These are phyloP conservation scores for Centroberyx gerrardi DNA, from an alignment of 2,797 vertebrate species.

Conservation along the genomic window DNA sequence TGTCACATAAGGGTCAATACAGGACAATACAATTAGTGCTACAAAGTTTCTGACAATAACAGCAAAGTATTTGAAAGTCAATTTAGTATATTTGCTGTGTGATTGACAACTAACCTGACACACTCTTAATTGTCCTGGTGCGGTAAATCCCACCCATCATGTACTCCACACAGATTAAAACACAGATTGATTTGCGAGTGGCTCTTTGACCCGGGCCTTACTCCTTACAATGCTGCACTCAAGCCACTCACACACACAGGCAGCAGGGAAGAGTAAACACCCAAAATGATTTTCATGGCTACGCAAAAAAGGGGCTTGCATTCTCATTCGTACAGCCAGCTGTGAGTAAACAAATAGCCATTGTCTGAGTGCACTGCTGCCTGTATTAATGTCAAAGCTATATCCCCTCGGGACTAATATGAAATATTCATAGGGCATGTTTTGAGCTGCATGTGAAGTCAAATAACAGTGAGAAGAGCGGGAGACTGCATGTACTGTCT, in stretches of 20 bases:
- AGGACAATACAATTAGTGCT: conserved; percentile 45
- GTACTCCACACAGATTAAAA: conserved; percentile 62
- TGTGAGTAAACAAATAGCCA: conserved; percentile 70
- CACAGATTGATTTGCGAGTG: conserved; percentile 62
- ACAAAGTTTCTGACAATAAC: conserved; percentile 41
- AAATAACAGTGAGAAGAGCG: conserved; percentile 33
- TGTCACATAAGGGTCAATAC: not conserved
- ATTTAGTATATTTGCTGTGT: conserved; percentile 34
- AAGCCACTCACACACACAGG: conserved; percentile 36
- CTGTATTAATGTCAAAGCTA: conserved; percentile 61
- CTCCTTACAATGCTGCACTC: conserved; percentile 18
- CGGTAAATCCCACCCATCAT: conserved; percentile 54
- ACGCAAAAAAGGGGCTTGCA: conserved; percentile 7
- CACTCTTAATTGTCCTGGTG: conserved; percentile 60
- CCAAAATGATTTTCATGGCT: conserved; percentile 31
- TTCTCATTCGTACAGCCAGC: conserved; percentile 32
- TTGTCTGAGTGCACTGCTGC: conserved; percentile 65
- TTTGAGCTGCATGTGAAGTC: conserved; percentile 56
- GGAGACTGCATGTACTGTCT: conserved; percentile 31
- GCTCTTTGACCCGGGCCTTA: conserved; percentile 50
- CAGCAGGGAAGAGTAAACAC: conserved; percentile 21
- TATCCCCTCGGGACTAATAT: conserved; percentile 52
- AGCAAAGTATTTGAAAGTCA: conserved; percentile 46
- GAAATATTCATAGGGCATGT: conserved; percentile 71
- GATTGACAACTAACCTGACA: conserved; percentile 66